Base-by-base conservation (phyloP, 1,140 invertebrate species). In the Vanessa tameamea region DNA sequence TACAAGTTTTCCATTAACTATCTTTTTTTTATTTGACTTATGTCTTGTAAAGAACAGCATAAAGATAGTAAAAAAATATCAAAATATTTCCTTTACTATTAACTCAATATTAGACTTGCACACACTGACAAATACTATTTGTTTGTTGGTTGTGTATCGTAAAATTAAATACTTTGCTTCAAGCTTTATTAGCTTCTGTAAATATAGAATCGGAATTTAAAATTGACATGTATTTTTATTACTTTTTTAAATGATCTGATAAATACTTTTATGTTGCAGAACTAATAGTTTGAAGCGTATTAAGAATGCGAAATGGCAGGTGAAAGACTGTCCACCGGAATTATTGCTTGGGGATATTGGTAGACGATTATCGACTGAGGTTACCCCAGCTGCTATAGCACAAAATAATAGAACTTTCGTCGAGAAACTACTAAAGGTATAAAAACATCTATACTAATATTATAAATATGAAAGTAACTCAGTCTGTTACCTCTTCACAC, bases 361-460 rank as follows among this genome's bases (percentile, higher is more conserved):
- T 48, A 82, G 92, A 64, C 86, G 89, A 59, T 76, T 93, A 47
- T 93, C 90, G 0, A 93, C 90, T 5, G 96, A 96, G 77, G 95
- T 95, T 78, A 96, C 96, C 75, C 96, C 96, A 7, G 96, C 97
- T 7, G 93, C 97, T n/a, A 97, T 98, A 80, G 98, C 98, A n/a
- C 98, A 99, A 91, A 98, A 98, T 15, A 99, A 99, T 93, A 99
- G 98, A 96, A 98, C 97, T 53, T 99, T 99, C 94, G 98, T 99
- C 20, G 98, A 99, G 87, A 98, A 98, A 85, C 94, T 99, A 76
- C 93, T 99, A 15, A 98, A 98, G 95, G 98, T 98, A 94, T 20
- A 61, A 23, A 59, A 51, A 51, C 5, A 51, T 14, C 0, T 51
- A 15, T 13, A 51, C n/a, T 51, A 15, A 20, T 20, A n/a, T 12